phyloP scores from a whole-genome alignment of 1,140 invertebrate species.

The Drosophila dunni region DNA sequence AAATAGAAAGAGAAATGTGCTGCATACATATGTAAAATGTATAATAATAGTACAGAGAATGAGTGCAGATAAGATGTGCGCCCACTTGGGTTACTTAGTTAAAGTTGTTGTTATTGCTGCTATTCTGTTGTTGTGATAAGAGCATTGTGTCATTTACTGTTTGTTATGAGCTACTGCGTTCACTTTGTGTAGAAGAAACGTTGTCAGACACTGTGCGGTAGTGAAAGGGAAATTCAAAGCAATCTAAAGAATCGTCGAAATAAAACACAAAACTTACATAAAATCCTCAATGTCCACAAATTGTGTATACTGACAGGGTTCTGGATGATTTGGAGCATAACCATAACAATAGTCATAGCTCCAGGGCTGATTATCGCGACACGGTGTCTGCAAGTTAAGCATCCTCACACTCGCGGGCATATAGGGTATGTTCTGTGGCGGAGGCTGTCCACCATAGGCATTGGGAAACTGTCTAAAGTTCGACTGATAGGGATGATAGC shows the following conservation, averaged over 20 bases:
- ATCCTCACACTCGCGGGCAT: conserved; percentile 26
- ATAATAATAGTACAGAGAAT: conserved; percentile 40
- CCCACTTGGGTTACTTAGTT: conserved; percentile 32
- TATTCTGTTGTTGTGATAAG: conserved; percentile 35
- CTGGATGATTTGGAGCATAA: conserved; percentile 80
- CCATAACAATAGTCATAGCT: conserved; percentile 88
- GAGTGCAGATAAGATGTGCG: conserved; percentile 36
- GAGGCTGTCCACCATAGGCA: conserved; percentile 10
- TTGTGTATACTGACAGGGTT: conserved; percentile 87
- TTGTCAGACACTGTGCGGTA: conserved; percentile 3
- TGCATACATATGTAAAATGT: conserved; percentile 29
- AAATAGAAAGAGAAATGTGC: conserved; percentile 29
- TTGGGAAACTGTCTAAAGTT: conserved; percentile 10
- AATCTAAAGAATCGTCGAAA: not conserved
- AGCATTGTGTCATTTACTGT: conserved; percentile 34
- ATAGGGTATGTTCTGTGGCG: conserved; percentile 42
- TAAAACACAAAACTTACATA: conserved; percentile 86
- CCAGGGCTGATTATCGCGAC: conserved; percentile 86
- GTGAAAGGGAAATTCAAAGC: not conserved
- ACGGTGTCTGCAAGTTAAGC: conserved; percentile 84
- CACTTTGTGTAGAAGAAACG: too few relatives aligned
- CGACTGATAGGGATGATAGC: conserved; percentile 60
- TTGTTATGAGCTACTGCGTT: conserved; percentile 24
- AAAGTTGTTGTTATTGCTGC: conserved; percentile 8
- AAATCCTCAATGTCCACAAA: conserved; percentile 89